Evolutionary conservation across 1,140 invertebrate genomes (phyloP).

Genomic region (Aphaenogaster floridana): DNA sequence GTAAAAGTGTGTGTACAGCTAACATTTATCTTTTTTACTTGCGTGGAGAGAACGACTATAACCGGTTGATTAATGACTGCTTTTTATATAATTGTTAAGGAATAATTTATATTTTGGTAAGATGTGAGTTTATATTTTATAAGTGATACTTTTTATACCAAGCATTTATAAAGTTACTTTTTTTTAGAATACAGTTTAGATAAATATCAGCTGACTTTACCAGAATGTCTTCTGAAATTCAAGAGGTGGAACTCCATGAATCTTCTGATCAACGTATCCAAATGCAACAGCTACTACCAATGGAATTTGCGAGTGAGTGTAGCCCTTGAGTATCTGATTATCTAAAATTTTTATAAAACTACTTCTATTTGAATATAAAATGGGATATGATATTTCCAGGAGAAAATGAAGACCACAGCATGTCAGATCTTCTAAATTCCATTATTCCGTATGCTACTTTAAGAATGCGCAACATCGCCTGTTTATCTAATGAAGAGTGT

Average conservation of each 20-base stretch:
- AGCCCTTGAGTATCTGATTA: neutral
- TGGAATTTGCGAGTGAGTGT: constrained; percentile 17
- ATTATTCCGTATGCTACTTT: constrained; percentile 67
- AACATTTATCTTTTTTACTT: constrained; percentile 21
- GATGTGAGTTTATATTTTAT: neutral
- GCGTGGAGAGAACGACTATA: neutral
- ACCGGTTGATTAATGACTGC: neutral
- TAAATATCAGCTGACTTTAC: neutral
- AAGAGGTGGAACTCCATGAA: neutral
- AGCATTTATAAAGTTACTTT: neutral
- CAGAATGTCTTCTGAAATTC: neutral
- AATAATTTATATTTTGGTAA: neutral
- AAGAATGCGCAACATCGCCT: constrained; percentile 27
- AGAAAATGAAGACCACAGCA: neutral
- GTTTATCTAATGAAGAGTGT: constrained; percentile 78
- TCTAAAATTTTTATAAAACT: neutral
- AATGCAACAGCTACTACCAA: constrained; percentile 34
- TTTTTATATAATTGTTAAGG: neutral
- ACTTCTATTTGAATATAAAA: neutral
- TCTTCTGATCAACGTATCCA: constrained; percentile 19
- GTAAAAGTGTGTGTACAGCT: neutral
- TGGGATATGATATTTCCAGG: constrained; percentile 2
- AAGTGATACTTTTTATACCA: neutral
- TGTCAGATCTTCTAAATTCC: neutral
- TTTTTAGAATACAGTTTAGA: neutral